Evolutionary conservation across 1,140 invertebrate genomes (phyloP).

Genomic region (Octopus bimaculoides): DNA sequence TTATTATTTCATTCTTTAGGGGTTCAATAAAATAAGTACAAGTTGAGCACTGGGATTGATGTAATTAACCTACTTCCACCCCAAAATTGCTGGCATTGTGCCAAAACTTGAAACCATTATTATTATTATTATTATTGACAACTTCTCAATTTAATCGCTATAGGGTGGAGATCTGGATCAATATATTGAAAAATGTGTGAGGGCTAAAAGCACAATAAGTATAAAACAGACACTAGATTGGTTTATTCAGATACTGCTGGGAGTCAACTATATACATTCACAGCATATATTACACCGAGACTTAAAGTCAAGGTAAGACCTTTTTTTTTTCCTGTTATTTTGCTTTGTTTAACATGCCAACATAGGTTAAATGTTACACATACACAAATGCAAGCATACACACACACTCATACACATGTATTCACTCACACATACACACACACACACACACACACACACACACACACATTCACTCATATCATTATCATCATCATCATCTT

Average conservation of each 20-base stretch:
- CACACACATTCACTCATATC: neutral
- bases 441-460: neutral
- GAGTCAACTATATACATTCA: constrained; percentile 56
- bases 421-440: neutral
- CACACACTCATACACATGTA: too few relatives aligned
- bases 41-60: too few relatives aligned
- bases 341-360: neutral
- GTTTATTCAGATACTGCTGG: constrained; percentile 56
- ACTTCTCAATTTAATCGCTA: constrained; percentile 12
- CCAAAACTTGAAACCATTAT: too few relatives aligned
- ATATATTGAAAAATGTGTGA: constrained; percentile 48
- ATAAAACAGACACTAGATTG: constrained; percentile 53
- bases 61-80: too few relatives aligned
- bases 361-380: too few relatives aligned
- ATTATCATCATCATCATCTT: neutral
- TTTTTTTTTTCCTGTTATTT: neutral
- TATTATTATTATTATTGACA: neutral
- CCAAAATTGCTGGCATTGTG: too few relatives aligned
- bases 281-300: constrained; percentile 56
- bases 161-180: constrained; percentile 57
- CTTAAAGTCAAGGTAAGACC: constrained; percentile 54
- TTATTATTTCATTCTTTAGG: too few relatives aligned
- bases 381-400: too few relatives aligned
- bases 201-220: constrained; percentile 42
- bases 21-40: too few relatives aligned